Conservation (phyloP, 2,113 vertebrate species). For the Nicator chloris region DNA sequence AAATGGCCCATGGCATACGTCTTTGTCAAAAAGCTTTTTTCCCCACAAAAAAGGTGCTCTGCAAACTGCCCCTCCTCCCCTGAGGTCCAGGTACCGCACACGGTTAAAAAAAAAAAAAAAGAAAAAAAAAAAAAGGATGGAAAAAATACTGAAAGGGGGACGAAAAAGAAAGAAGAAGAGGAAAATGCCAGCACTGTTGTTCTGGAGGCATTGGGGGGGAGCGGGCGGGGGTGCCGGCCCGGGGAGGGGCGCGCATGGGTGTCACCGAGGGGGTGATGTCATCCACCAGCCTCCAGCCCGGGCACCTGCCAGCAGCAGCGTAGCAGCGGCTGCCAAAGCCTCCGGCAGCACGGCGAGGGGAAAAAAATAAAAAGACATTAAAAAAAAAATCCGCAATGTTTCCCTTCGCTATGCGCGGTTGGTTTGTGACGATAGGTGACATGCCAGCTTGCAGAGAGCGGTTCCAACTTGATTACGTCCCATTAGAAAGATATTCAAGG, state of each 20-base stretch:
- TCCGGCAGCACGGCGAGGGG: not conserved
- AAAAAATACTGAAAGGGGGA: not conserved
- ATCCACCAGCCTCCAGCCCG: slow-evolving; percentile 27
- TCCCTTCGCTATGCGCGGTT: not conserved
- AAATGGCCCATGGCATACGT: not conserved
- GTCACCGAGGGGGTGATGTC: slow-evolving; percentile 54
- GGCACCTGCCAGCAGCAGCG: slow-evolving; percentile 32
- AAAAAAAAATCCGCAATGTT: not conserved
- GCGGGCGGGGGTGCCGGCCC: not conserved
- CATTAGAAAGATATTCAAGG: not conserved
- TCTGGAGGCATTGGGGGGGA: not conserved
- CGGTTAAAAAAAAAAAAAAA: not conserved
- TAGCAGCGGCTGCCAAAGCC: slow-evolving; percentile 17
- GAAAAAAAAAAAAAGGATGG: not conserved
- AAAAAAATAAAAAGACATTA: not conserved
- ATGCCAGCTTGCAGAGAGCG: not conserved
- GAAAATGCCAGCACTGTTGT: not conserved
- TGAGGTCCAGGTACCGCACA: not conserved
- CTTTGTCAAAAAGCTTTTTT: not conserved
- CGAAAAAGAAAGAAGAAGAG: not conserved
- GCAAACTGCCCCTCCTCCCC: not conserved
- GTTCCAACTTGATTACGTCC: slow-evolving; percentile 40
- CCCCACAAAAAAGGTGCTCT: not conserved
- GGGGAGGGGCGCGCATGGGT: slow-evolving; percentile 11
- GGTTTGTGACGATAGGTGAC: not conserved